Evolutionary conservation across 2,888 invertebrate genomes (phyloP).

Genomic region (Dione vanillae): DNA sequence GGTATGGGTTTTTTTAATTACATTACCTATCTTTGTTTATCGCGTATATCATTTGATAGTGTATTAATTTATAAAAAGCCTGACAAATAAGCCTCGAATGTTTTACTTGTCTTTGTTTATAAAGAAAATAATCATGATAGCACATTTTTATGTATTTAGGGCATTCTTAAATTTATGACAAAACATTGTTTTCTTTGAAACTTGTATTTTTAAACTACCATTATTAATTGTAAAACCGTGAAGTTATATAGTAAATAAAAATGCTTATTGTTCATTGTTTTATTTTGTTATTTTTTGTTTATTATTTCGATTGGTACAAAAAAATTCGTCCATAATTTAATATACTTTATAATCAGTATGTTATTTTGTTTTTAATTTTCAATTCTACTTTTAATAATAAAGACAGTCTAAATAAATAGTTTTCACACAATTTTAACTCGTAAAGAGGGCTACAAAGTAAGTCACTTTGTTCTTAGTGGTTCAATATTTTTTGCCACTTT

Average conservation of each 20-base stretch:
- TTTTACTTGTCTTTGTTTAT: conserved; percentile 9
- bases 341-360: too few relatives aligned
- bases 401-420: too few relatives aligned
- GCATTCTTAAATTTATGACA: background rate
- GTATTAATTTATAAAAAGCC: background rate
- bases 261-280: background rate
- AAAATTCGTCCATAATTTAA: background rate
- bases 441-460: too few relatives aligned
- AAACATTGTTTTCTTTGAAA: background rate
- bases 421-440: too few relatives aligned
- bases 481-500: too few relatives aligned
- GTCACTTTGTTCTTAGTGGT: too few relatives aligned
- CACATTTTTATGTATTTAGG: background rate
- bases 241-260: background rate
- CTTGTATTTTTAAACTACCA: background rate
- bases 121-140: background rate
- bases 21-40: conserved; percentile 1
- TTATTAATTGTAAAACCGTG: background rate
- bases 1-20: background rate
- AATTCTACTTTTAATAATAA: too few relatives aligned
- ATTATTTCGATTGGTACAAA: background rate
- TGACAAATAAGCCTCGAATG: conserved; percentile 1
- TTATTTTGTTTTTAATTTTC: too few relatives aligned
- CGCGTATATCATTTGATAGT: background rate
- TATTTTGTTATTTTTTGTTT: background rate